Evolutionary conservation across 2,797 vertebrate species (phyloP).

Genomic region (Lateolabrax maculatus): DNA sequence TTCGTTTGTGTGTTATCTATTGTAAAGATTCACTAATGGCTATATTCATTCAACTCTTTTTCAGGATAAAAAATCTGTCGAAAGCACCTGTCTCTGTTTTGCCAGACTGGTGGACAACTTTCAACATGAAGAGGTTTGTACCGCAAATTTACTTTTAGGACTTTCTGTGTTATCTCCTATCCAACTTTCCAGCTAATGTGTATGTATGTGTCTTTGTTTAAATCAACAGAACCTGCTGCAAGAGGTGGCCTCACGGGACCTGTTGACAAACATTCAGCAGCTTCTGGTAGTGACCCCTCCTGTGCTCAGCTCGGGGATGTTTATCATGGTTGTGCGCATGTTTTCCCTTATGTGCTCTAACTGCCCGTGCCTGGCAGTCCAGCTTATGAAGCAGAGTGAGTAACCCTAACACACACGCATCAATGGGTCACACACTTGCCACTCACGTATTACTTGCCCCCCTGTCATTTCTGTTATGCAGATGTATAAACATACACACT

Average conservation of each 20-base stretch:
- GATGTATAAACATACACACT: neutral
- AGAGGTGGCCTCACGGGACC: constrained; percentile 97
- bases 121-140: constrained; percentile 96
- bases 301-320: constrained; percentile 99
- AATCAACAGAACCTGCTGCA: constrained; percentile 95
- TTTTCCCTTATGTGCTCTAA: constrained; percentile 99
- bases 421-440: neutral
- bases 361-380: constrained; percentile 96
- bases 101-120: constrained; percentile 99
- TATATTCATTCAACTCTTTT: constrained; percentile 32
- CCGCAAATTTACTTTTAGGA: neutral
- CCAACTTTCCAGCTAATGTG: neutral
- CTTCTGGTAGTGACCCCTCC: constrained; percentile 98
- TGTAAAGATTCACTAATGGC: neutral
- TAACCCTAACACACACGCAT: constrained; percentile 40
- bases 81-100: constrained; percentile 99
- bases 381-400: constrained; percentile 99
- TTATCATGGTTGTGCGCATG: constrained; percentile 99
- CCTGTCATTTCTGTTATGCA: neutral
- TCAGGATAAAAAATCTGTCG: constrained; percentile 99
- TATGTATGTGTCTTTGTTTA: constrained; percentile 16
- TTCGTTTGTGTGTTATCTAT: neutral
- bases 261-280: constrained; percentile 98
- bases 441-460: neutral
- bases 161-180: neutral